A percentile compares a stretch with the other conserved stretches of the same genome.
Evolutionary conservation across 2,797 vertebrate genomes (phyloP).

Genomic region (Pipistrellus nathusii): DNA sequence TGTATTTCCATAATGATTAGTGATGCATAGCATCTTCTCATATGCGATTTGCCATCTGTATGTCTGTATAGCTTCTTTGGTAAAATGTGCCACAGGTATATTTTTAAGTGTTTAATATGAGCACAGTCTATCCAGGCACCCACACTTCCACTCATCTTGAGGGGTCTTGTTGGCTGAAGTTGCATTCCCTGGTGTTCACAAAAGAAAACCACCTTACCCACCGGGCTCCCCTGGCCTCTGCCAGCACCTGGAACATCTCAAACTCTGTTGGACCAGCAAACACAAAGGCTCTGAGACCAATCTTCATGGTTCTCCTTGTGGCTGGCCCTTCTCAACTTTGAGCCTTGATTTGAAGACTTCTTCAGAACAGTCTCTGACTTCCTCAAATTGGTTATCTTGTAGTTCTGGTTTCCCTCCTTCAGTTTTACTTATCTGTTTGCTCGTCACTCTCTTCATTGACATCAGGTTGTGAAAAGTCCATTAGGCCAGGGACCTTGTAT

Average conservation of each 20-base stretch:
- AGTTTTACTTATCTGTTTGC: background rate
- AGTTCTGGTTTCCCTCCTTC: background rate
- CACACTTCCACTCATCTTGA: background rate
- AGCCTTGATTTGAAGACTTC: background rate
- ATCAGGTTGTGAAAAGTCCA: background rate
- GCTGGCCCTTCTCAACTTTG: background rate
- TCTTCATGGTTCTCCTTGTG: background rate
- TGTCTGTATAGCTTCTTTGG: constrained; percentile 13
- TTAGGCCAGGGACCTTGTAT: background rate
- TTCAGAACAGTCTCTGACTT: background rate
- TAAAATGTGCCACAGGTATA: background rate
- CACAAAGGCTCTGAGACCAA: background rate
- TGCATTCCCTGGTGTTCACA: background rate
- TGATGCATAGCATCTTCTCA: background rate
- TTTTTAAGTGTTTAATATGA: constrained; percentile 19
- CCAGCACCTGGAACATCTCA: background rate
- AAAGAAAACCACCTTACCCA: background rate
- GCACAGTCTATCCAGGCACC: background rate
- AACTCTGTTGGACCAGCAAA: background rate
- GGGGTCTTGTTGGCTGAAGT: background rate
- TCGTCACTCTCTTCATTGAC: background rate
- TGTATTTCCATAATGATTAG: background rate
- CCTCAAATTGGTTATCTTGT: background rate
- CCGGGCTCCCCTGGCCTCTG: background rate
- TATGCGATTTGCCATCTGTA: background rate